Evolutionary conservation across 2,797 vertebrate genomes (phyloP).

Genomic region (Chloroceryle amazona): DNA sequence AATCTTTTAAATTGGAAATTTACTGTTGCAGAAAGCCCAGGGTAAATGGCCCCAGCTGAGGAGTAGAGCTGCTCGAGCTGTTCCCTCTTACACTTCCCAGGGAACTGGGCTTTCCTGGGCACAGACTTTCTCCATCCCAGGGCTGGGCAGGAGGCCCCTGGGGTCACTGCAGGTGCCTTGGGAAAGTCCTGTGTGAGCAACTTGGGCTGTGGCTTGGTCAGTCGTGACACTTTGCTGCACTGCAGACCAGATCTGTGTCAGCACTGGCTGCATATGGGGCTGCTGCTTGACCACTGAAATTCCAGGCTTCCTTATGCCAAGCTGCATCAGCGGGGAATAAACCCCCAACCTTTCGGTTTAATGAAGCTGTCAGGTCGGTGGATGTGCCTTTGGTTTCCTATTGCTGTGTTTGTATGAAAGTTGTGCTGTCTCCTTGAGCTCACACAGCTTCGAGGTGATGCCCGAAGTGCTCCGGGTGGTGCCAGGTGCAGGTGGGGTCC

Average conservation of each 20-base stretch:
- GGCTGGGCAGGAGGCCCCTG: neutral
- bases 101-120: accelerated
- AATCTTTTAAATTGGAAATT: neutral
- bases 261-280: neutral
- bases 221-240: accelerated
- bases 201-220: accelerated
- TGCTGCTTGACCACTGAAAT: neutral
- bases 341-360: neutral
- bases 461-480: neutral
- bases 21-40: neutral
- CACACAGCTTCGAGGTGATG: neutral
- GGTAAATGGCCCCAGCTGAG: accelerated
- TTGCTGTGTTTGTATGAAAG: neutral
- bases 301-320: too few species aligned
- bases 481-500: neutral
- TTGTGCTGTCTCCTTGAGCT: neutral
- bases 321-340: neutral
- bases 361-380: neutral
- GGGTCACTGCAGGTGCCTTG: accelerated
- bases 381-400: neutral
- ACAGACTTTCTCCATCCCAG: accelerated
- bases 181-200: accelerated
- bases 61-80: neutral
- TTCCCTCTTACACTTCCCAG: accelerated
- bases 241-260: neutral